Evolutionary conservation across 1,140 invertebrate genomes (phyloP), one percentile per base, ranked within the genome.

Genomic region (Geopemphigus sp.): DNA sequence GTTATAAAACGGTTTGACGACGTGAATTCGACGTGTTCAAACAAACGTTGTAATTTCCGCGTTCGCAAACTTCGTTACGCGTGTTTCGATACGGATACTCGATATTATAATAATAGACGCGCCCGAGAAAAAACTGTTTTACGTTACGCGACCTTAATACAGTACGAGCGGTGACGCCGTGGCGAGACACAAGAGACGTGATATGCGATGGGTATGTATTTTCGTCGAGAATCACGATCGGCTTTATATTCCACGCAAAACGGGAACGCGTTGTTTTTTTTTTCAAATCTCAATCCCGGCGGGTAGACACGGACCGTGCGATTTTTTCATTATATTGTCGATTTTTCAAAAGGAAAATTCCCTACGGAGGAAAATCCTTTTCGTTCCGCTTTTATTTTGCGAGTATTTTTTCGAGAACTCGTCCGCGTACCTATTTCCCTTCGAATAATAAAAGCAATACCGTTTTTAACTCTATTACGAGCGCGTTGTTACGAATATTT

Each of bases 281-380:
- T 72, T 72, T 72, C 54, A 54, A 72, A 54, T 72, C 68, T 54
- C 47, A 72, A 54, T 72, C 68, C 68, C 68, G 29, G 54, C 68
- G 68, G 68, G 68, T 29, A 54, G 68, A 54, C 68, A 72, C 47
- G 47, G 68, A 72, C 68, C 68, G 68, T 12, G 68, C 24, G 50
- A 72, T 72, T 24, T 72, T 72, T 72, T 72, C 68, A 54, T 72
- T 72, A 72, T 54, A 72, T 19, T 26, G 68, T 54, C 68, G 50
- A 72, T 72, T 72, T 72, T 72, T 29, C 68, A 72, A 72, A 54
- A 26, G 24, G 68, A 11, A 24, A 54, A 72, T 54, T 72, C 68
- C 68, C 50, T 11, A 54, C 8, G 24, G 68, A 12, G 47, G 6
- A 4, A 29, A 54, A 72, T 53, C 50, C 24, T 12, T 54, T n/a